Percentiles rank a stretch among this genome's conserved stretches.
These are phyloP conservation scores for Mantis religiosa DNA, from an alignment of 2,888 invertebrate genomes.

Conservation along the genomic window DNA sequence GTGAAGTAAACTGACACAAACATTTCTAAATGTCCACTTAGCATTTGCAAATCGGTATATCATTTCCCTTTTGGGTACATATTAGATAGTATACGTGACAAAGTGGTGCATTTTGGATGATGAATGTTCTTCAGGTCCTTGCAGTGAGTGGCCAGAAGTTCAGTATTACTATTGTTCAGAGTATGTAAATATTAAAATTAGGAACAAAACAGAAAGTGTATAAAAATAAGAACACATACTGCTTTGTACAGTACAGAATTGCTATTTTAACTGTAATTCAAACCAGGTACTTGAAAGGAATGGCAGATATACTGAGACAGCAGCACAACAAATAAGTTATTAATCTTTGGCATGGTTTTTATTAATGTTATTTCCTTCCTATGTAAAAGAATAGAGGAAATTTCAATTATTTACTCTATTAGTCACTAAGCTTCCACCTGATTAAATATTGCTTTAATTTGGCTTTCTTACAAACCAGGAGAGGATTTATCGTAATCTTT, in stretches of 20 bases:
- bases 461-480: neutral
- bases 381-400: neutral
- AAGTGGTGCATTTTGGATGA: neutral
- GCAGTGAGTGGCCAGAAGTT: neutral
- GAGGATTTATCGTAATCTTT: no score
- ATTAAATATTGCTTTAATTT: neutral
- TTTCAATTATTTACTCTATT: neutral
- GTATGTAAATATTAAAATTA: neutral
- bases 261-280: neutral
- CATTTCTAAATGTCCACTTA: neutral
- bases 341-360: neutral
- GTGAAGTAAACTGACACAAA: constrained; percentile 8
- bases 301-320: neutral
- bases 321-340: neutral
- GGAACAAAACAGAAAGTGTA: neutral
- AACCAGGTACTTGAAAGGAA: neutral
- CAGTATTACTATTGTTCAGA: neutral
- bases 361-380: neutral
- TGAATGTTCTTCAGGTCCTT: neutral
- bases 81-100: neutral
- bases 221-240: neutral
- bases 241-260: neutral
- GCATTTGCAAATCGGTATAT: neutral
- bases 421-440: no score
- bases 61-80: neutral